phyloP scores from a whole-genome alignment of 2,797 vertebrate species.

The Argya squamiceps region DNA sequence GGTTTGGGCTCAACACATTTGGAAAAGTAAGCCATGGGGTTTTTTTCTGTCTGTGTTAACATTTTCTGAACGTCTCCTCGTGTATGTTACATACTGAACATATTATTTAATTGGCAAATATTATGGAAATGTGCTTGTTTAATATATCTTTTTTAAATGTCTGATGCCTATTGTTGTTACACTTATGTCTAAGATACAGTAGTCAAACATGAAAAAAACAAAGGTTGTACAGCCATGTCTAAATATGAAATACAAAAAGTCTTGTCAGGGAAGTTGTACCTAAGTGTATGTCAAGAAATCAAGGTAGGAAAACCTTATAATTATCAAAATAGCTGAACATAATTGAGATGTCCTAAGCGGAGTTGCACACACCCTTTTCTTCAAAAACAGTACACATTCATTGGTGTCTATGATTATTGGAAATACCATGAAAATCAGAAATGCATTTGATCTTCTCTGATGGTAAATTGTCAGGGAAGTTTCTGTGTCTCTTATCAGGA shows the following conservation, averaged over 20 bases:
- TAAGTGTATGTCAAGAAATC: not conserved
- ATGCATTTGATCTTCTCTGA: not conserved
- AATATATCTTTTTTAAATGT: not conserved
- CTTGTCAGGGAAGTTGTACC: not conserved
- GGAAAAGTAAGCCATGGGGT: conserved; percentile 78
- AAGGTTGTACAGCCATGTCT: not conserved
- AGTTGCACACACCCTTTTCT: not conserved
- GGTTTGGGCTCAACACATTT: conserved; percentile 88
- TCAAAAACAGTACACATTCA: not conserved
- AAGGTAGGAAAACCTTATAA: not conserved
- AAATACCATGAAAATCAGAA: not conserved
- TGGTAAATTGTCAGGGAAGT: not conserved
- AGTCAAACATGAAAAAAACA: not conserved
- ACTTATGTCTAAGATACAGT: not conserved
- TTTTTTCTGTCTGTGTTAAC: not conserved
- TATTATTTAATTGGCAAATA: not conserved
- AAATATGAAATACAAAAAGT: not conserved
- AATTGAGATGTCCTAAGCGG: not conserved
- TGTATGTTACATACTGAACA: not conserved
- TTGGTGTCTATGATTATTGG: not conserved
- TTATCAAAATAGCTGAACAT: not conserved
- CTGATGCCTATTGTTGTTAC: not conserved
- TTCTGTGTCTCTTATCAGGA: not conserved
- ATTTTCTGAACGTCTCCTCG: not conserved
- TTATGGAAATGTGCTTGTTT: not conserved